These are phyloP conservation scores for Xenotilapia flavipinnis DNA, from an alignment of 2,113 vertebrate genomes.

Conservation along the genomic window DNA sequence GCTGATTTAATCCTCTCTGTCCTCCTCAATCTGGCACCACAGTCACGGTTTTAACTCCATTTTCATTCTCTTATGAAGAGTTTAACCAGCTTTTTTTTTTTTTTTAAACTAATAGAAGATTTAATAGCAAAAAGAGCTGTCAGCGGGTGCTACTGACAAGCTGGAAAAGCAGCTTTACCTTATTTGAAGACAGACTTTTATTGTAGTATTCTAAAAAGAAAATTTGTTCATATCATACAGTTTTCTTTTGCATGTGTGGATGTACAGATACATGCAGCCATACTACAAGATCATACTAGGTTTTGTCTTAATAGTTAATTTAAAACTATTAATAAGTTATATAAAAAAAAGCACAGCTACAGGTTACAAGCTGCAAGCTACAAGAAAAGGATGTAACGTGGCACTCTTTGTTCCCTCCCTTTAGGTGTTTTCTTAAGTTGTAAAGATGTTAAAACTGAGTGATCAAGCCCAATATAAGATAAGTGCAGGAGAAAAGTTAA, in stretches of 20 bases:
- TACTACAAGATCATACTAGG: background rate
- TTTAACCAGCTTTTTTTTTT: background rate
- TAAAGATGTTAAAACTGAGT: background rate
- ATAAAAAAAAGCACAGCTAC: background rate
- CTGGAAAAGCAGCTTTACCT: background rate
- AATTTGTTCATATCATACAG: background rate
- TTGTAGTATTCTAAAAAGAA: background rate
- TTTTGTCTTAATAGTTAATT: background rate
- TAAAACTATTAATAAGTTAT: background rate
- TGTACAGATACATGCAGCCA: background rate
- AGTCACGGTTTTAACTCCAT: conserved; percentile 72
- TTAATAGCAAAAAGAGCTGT: background rate
- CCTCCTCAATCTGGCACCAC: conserved; percentile 80
- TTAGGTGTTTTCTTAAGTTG: background rate
- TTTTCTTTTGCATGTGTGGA: background rate
- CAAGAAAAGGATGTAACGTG: background rate
- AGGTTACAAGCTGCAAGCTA: background rate
- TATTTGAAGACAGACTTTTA: background rate
- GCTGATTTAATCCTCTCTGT: conserved; percentile 86
- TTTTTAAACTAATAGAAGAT: background rate
- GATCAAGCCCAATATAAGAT: background rate
- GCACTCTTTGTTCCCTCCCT: background rate
- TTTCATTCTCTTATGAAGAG: conserved; percentile 46
- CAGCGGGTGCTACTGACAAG: background rate
- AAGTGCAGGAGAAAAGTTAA: background rate